Base-by-base conservation (phyloP, 2,888 invertebrate species). In the Amphimallon solstitiale region DNA sequence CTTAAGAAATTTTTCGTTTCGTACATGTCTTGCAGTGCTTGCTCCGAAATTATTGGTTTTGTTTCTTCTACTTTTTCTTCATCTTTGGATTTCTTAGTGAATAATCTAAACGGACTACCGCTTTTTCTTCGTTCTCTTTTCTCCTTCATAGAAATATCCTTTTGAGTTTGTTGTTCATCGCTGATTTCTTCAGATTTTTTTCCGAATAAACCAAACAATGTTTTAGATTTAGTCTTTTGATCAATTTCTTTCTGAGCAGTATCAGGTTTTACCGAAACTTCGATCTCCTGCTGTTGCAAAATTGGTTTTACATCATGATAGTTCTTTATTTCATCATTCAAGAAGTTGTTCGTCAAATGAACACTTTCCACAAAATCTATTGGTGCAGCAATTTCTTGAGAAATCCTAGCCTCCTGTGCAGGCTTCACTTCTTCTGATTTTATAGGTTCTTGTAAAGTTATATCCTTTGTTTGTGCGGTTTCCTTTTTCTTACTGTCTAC, bases 1-100 rank as follows among this genome's bases (percentile, higher is more conserved):
- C 70, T 67, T 19, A 75, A 43, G 63, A 75, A 75, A 17, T 62
- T 63, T 45, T 54, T 68, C 0, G 71, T 71, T 7, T 71, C 69
- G 6, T 68, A 61, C 43, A 72, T 70, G 17, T 63, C 54, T 21
- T 66, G 56, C 12, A 63, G 21, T 14, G 60, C 23, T 49, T 67
- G 60, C 23, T 63, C 62, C 14, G 68, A 69, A 17, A 66, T 19
- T 34, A 23, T 43, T 7, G 40, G 46, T 19, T 63, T 60, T n/a
- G 43, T 43, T 35, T 56, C 65, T 34, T 62, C 65, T 9, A 21
- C 9, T 56, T 67, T 54, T 21, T 59, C 63, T 38, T 69, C 46
- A 5, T 66, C 64, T 14, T 67, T 67, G 10, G 63, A 56, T 21
- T 72, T 60, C 35, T 72, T 71, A 5, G 61, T 19, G 29, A 67